Base-by-base conservation (phyloP, 1,140 invertebrate genomes). In the Ips nitidus region DNA sequence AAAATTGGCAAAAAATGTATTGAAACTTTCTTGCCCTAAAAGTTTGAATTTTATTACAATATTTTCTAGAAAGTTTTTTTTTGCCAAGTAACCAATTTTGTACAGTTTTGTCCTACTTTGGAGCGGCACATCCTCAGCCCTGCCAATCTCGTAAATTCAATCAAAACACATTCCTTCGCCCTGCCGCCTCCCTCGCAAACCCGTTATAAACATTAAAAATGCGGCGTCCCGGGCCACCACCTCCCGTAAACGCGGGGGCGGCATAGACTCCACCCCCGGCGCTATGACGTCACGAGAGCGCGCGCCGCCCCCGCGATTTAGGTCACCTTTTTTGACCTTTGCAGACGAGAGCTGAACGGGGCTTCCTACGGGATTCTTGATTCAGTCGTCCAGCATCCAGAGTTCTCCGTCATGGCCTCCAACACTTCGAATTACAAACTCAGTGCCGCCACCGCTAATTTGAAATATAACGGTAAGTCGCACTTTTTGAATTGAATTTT, bases 301-400 rank as follows among this genome's bases (percentile, higher is more conserved):
- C 77, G 77, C 78, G 75, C 71, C 42, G 60, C 57, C 52, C 62
- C 65, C 57, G 43, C 68, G 47, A 78, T 76, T 66, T 79, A 68
- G 78, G 79, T 80, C 80, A 79, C 74, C 80, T 75, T 62, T 67
- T 74, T 70, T 76, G 77, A 77, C 78, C 76, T 79, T 74, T 74
- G 66, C 52, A 70, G 69, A 66, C 71, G 66, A 62, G 71, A 70
- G 72, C 70, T 70, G 70, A 71, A 67, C 71, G 68, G 72, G 65
- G 66, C 70, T 74, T 76, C 71, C 71, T 70, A 74, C 64, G 74
- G 63, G 52, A 47, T 0, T 65, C 61, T 57, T 53, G 61, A 59
- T 64, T 53, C 68, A 69, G 68, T 69, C 68, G 68, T 71, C 62
- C 73, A 73, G 75, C 74, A 71, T 76, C 76, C 78, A 76, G 76